These are phyloP conservation scores for Alcis repandata DNA, from an alignment of 2,888 invertebrate species.

Conservation along the genomic window DNA sequence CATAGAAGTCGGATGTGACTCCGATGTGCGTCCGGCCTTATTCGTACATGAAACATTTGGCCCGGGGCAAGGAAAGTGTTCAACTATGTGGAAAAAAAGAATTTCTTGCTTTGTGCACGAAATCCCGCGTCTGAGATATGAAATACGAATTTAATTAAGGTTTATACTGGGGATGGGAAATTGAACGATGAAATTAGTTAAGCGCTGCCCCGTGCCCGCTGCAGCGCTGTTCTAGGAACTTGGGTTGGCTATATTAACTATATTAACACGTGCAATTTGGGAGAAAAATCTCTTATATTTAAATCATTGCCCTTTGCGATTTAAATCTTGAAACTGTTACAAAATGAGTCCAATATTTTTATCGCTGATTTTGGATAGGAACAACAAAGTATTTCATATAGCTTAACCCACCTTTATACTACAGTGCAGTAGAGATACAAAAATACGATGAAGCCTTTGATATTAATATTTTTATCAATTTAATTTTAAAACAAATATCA, in stretches of 20 bases:
- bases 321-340: background rate
- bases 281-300: background rate
- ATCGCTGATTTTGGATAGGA: no score
- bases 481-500: no score
- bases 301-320: no score
- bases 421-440: no score
- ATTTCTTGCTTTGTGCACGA: constrained; percentile 60
- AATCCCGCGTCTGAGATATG: constrained; percentile 60
- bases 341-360: background rate
- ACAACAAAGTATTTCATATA: no score
- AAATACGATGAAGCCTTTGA: no score
- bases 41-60: constrained; percentile 63
- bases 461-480: no score
- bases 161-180: constrained; percentile 61
- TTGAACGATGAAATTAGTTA: constrained; percentile 62
- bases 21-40: constrained; percentile 28
- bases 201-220: constrained; percentile 31
- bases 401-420: no score
- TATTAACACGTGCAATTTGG: background rate
- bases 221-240: constrained; percentile 33
- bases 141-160: constrained; percentile 80
- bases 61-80: constrained; percentile 64
- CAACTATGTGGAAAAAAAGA: constrained; percentile 75
- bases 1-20: background rate
- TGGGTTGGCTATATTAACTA: constrained; percentile 1